Evolutionary conservation across 2,888 invertebrate genomes (phyloP).

Genomic region (Hedya salicella): DNA sequence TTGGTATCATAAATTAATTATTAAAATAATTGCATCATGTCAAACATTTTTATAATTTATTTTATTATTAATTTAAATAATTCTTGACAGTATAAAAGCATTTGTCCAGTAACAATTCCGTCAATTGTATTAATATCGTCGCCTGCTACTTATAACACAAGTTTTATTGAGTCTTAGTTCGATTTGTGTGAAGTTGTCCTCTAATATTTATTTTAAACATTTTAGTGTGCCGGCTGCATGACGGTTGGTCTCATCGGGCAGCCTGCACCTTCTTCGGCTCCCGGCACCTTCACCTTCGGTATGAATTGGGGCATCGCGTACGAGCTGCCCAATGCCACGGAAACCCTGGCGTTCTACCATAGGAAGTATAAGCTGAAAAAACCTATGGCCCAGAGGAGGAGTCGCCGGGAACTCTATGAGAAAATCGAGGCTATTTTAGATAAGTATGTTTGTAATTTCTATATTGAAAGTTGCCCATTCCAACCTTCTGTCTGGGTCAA

Average conservation of each 20-base stretch:
- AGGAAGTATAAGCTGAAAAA: constrained; percentile 63
- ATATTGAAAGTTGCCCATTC: too few relatives aligned
- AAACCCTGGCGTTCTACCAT: constrained; percentile 66
- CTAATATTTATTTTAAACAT: neutral
- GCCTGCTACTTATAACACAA: too few relatives aligned
- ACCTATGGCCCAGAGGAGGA: constrained; percentile 84
- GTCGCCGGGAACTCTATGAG: constrained; percentile 87
- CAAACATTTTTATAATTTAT: too few relatives aligned
- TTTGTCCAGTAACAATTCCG: too few relatives aligned
- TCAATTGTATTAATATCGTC: too few relatives aligned
- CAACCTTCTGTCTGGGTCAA: too few relatives aligned
- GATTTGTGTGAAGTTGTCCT: too few relatives aligned
- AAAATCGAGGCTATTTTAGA: constrained; percentile 88
- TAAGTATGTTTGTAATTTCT: constrained; percentile 81
- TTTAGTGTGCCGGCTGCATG: constrained; percentile 84
- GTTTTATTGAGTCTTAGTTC: too few relatives aligned
- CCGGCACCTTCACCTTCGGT: constrained; percentile 86
- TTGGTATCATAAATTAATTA: too few relatives aligned
- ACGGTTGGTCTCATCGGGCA: constrained; percentile 86
- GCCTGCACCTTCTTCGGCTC: constrained; percentile 75
- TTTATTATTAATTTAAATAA: too few relatives aligned
- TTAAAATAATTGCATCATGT: too few relatives aligned
- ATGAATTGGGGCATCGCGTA: constrained; percentile 90
- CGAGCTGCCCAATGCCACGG: constrained; percentile 84
- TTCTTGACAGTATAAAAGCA: too few relatives aligned